Evolutionary conservation across 2,797 vertebrate genomes (phyloP).

Genomic region (Gadopsis bispinosus): DNA sequence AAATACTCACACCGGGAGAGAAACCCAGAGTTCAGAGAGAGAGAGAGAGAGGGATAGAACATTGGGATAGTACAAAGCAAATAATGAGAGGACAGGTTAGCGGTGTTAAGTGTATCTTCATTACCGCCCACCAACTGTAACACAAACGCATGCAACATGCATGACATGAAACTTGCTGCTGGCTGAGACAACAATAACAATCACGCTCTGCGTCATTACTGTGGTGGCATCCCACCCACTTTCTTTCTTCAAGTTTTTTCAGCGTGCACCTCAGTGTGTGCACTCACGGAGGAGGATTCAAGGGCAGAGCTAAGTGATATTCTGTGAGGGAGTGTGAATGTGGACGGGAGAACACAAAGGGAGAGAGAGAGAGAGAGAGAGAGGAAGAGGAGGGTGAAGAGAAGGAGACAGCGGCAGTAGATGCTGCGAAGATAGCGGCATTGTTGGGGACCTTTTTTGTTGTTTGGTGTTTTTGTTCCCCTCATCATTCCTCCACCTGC

Average conservation of each 20-base stretch:
- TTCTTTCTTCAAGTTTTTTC: conserved; percentile 73
- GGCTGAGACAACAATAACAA: conserved; percentile 55
- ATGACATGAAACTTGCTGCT: conserved; percentile 43
- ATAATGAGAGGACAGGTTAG: conserved; percentile 49
- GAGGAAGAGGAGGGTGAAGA: conserved; percentile 66
- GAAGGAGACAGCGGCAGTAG: conserved; percentile 69
- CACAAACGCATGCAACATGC: conserved; percentile 22
- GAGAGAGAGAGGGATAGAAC: conserved; percentile 28
- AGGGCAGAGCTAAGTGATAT: conserved; percentile 82
- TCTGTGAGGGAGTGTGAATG: conserved; percentile 72
- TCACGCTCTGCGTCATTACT: conserved; percentile 46
- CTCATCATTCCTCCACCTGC: conserved; percentile 63
- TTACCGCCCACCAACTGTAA: conserved; percentile 43
- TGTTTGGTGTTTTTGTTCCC: conserved; percentile 77
- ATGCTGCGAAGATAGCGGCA: conserved; percentile 76
- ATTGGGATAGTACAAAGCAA: conserved; percentile 42
- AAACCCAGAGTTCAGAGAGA: conserved; percentile 71
- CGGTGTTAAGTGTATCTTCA: conserved; percentile 40
- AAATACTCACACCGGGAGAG: conserved; percentile 78
- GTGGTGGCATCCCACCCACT: conserved; percentile 54
- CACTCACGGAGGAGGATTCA: conserved; percentile 79
- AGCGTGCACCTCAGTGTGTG: conserved; percentile 56
- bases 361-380: conserved; percentile 34
- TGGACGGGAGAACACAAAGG: conserved; percentile 63
- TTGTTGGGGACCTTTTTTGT: conserved; percentile 81